Evolutionary conservation across 1,140 invertebrate genomes (phyloP), one percentile per base, ranked within the genome.

Genomic region (Trichonephila inaurata): DNA sequence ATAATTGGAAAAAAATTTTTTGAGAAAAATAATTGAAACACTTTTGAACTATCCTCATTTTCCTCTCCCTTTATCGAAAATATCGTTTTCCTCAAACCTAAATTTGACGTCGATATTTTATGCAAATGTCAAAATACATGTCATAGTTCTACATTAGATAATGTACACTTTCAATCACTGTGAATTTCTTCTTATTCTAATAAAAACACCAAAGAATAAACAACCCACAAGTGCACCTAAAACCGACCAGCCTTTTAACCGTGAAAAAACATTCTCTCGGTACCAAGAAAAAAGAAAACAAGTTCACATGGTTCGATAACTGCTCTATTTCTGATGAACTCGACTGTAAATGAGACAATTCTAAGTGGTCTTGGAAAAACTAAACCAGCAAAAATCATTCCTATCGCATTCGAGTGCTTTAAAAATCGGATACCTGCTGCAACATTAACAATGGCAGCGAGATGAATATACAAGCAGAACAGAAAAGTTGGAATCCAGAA

Each of bases 301-400:
- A 77, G 72, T 77, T 77, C 28, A 40, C 62, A 88, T 18, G 62
- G 86, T 89, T 89, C 64, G 58, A 91, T 82, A 91, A 91, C 89
- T 91, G 89, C 69, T 81, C 89, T 28, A 60, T 28, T 91, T 91
- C 66, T 44, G 44, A 21, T 16, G 12, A 60, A n/a, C 83, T 14
- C 51, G n/a, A 24, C 58, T 61, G 6, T 60, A 16, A 60, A 85
- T 51, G 51, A 85, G 21, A 85, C 72, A 33, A 77, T 77, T 40
- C 72, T 16, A 77, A 77, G 66, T 24, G 2, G 51, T 66, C 64
- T 51, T 51, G 7, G 44, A 40, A 58, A 89, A 77, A 58, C 19
- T 24, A 18, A 61, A 85, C 18, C 28, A 12, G 28, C 21, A 60
- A 85, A 85, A 85, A 19, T 60, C 51, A 10, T 14, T 58, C 44